These are phyloP conservation scores for Apostichopus leukothele DNA, from an alignment of 53 echinoderm and acorn worm species.

Conservation along the genomic window DNA sequence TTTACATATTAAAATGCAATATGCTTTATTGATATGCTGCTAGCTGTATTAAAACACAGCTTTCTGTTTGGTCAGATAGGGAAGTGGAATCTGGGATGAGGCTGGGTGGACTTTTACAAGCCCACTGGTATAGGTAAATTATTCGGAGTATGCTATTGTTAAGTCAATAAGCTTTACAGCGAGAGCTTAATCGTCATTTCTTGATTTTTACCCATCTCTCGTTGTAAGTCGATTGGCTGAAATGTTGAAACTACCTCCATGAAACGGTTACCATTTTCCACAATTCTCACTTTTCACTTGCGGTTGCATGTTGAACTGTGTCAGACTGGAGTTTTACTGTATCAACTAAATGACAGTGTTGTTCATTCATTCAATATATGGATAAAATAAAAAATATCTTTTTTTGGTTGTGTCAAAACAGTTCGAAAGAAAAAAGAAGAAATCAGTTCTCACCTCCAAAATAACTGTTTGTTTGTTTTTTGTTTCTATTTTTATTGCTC, in stretches of 20 bases:
- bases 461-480: slow-evolving; percentile 5
- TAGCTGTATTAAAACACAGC: too few relatives aligned
- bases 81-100: not conserved
- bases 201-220: not conserved
- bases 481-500: slow-evolving; percentile 4
- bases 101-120: not conserved
- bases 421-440: not conserved
- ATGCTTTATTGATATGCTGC: too few relatives aligned
- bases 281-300: not conserved
- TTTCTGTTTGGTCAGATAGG: not conserved
- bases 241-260: not conserved
- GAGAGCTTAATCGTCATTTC: not conserved
- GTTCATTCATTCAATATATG: slow-evolving; percentile 42
- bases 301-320: slow-evolving; percentile 11
- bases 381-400: slow-evolving; percentile 6
- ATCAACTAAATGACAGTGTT: slow-evolving; percentile 36
- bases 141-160: not conserved
- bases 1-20: too few relatives aligned
- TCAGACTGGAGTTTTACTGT: slow-evolving; percentile 13
- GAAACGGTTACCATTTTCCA: slow-evolving; percentile 11
- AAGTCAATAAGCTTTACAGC: not conserved
- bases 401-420: slow-evolving; percentile 48
- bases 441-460: slow-evolving; percentile 51
- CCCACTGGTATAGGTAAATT: not conserved
- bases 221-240: not conserved